Conservation (phyloP, 2,888 invertebrate genomes). For the Nomada lathburiana region DNA sequence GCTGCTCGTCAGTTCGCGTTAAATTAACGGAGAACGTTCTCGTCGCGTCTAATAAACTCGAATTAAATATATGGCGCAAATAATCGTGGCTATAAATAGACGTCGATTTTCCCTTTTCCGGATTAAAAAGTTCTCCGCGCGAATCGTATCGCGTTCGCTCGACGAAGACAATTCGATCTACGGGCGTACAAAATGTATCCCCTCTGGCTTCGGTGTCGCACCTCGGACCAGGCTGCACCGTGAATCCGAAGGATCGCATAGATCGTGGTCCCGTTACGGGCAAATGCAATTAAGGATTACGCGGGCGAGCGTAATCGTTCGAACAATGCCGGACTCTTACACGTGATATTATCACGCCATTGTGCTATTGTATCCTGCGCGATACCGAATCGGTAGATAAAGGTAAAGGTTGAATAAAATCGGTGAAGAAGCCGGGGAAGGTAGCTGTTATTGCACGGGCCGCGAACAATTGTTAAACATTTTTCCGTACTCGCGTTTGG, state of each 20-base stretch:
- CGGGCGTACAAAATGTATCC: slow-evolving; percentile 4
- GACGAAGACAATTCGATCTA: neutral
- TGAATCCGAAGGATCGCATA: slow-evolving; percentile 52
- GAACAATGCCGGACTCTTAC: slow-evolving; percentile 76
- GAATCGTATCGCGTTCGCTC: neutral
- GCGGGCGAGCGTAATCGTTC: slow-evolving; percentile 72
- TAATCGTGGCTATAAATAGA: neutral
- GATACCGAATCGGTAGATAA: slow-evolving; percentile 67
- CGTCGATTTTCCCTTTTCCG: neutral
- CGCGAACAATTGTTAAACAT: no score
- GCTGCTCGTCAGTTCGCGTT: slow-evolving; percentile 7
- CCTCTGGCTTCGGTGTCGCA: slow-evolving; percentile 47
- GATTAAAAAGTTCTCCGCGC: neutral
- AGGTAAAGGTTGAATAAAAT: slow-evolving; percentile 47
- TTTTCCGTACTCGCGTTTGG: no score
- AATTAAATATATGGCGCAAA: neutral
- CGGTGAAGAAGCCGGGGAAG: neutral
- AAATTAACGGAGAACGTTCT: neutral
- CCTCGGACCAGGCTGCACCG: slow-evolving; percentile 18
- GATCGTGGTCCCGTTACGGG: slow-evolving; percentile 41
- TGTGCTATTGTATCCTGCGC: slow-evolving; percentile 66
- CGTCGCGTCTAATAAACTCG: neutral
- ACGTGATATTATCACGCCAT: slow-evolving; percentile 73
- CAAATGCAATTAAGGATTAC: slow-evolving; percentile 71
- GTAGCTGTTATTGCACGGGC: neutral